A percentile compares a stretch with the other conserved stretches of the same genome.
Evolutionary conservation across 2,888 invertebrate species (phyloP).

Genomic region (Melanargia galathea): DNA sequence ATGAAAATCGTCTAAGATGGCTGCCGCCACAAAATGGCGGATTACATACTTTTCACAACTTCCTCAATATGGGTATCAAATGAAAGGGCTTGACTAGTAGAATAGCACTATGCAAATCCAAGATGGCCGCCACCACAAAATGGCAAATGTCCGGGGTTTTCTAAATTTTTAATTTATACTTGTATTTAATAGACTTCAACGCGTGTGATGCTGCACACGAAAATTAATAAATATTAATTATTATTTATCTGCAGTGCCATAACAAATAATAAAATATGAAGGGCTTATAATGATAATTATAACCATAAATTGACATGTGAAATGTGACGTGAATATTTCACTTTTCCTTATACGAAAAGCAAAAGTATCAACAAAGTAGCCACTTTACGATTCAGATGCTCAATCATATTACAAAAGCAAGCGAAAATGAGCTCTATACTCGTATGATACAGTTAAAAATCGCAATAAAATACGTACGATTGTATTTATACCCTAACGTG

Average conservation of each 20-base stretch:
- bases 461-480: constrained; percentile 24
- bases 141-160: too few relatives aligned
- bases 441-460: constrained; percentile 24
- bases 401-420: not conserved
- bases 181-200: constrained; percentile 14
- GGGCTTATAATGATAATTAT: not conserved
- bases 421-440: constrained; percentile 27
- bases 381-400: constrained; percentile 39
- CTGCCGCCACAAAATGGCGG: too few relatives aligned
- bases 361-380: constrained; percentile 43
- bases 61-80: too few relatives aligned
- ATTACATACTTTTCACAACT: too few relatives aligned
- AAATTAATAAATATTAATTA: not conserved
- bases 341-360: constrained; percentile 47
- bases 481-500: constrained; percentile 38
- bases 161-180: too few relatives aligned
- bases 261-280: not conserved
- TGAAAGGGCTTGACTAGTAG: too few relatives aligned
- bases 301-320: constrained; percentile 16
- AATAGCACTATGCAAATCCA: too few relatives aligned
- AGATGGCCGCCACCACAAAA: too few relatives aligned
- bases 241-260: not conserved
- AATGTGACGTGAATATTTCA: constrained; percentile 30
- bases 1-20: too few relatives aligned
- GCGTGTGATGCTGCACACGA: constrained; percentile 1